Evolutionary conservation across 2,888 invertebrate genomes (phyloP).

Genomic region (Caenorhabditis panamensis): DNA sequence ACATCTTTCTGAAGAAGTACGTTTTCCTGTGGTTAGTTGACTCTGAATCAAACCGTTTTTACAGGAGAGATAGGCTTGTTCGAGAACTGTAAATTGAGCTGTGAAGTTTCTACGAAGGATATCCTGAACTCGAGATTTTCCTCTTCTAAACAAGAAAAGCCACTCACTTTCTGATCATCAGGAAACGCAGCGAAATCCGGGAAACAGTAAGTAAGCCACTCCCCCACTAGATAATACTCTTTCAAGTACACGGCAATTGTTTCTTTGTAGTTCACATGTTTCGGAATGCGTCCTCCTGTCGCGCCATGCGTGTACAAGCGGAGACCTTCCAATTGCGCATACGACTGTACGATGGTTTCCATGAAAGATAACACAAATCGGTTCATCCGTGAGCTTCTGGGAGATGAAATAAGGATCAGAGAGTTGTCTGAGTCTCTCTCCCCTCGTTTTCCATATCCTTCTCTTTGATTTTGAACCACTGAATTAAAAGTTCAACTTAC

Average conservation of each 20-base stretch:
- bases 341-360: slow-evolving; percentile 1
- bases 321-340: slow-evolving; percentile 20
- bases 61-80: slow-evolving; percentile 59
- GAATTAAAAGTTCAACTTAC: neutral
- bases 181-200: slow-evolving; percentile 41
- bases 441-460: slow-evolving; percentile 50
- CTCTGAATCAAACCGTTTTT: neutral
- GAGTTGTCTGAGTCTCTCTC: neutral
- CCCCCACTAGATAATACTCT: slow-evolving; percentile 57
- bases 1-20: neutral
- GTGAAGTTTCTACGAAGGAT: slow-evolving; percentile 60
- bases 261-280: slow-evolving; percentile 59
- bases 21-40: neutral
- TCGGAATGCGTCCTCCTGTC: neutral
- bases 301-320: slow-evolving; percentile 14
- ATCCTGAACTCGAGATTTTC: neutral
- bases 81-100: slow-evolving; percentile 59
- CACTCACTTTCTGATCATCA: slow-evolving; percentile 58
- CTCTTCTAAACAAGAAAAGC: too few relatives aligned
- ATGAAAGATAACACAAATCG: neutral
- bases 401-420: neutral
- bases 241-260: slow-evolving; percentile 53
- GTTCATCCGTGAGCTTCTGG: neutral
- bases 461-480: slow-evolving; percentile 54
- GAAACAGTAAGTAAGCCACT: slow-evolving; percentile 58